phyloP scores from a whole-genome alignment of 2,113 vertebrate genomes.

The Lutjanus erythropterus region DNA sequence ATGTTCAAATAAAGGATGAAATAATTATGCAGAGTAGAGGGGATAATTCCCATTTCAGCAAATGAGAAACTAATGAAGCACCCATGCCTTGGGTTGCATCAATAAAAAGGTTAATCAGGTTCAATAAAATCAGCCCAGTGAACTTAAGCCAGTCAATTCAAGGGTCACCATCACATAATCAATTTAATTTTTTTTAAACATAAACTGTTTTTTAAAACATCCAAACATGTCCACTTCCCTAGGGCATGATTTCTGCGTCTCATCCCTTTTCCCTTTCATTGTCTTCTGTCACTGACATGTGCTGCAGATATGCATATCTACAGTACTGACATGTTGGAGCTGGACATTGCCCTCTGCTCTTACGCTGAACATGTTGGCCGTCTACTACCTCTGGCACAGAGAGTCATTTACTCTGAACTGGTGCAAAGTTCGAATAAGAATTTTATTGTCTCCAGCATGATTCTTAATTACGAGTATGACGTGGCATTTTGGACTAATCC shows the following conservation, averaged over 20 bases:
- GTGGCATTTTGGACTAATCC: not conserved
- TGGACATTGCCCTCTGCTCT: constrained; percentile 79
- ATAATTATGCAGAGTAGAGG: not conserved
- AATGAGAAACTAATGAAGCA: not conserved
- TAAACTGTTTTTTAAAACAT: not conserved
- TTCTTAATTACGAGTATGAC: not conserved
- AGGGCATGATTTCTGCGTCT: not conserved
- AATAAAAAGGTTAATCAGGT: constrained; percentile 34
- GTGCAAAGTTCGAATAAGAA: constrained; percentile 67
- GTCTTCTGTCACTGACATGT: constrained; percentile 16
- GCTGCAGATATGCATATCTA: constrained; percentile 57
- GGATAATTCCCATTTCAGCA: not conserved
- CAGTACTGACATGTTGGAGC: constrained; percentile 74
- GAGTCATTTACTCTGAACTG: constrained; percentile 22
- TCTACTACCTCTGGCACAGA: constrained; percentile 35
- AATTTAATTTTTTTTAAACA: not conserved
- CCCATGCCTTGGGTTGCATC: not conserved
- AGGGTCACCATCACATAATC: not conserved
- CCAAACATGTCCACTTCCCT: not conserved
- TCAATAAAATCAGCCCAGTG: constrained; percentile 14
- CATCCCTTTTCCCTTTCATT: not conserved
- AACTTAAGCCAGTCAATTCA: not conserved
- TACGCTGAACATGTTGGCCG: constrained; percentile 44
- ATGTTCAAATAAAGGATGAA: not conserved
- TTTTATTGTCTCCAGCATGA: not conserved